Base-by-base conservation (phyloP, 2,797 vertebrate genomes). In the Thripadectes ignobilis region DNA sequence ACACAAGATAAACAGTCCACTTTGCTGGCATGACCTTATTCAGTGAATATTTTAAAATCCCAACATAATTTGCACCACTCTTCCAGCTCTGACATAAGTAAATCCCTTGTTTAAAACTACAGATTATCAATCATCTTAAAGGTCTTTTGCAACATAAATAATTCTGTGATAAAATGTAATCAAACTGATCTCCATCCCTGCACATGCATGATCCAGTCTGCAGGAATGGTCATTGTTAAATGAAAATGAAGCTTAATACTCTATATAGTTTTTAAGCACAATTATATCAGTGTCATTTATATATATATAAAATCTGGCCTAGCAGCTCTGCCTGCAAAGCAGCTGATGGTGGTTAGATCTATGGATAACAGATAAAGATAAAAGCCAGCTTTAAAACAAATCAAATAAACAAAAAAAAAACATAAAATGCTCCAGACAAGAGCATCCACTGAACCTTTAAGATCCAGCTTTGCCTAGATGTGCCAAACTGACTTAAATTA, bases 401-500 rank as follows among this genome's bases (percentile, higher is more conserved):
- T 13, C 6, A 17, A 17, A 14, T 2, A n/a, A n/a, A n/a, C 21
- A 29, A 19, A 41, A n/a, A 46, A 29, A 45, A 23, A 21, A n/a
- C 8, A 79, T 23, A 65, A 85, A 73, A 72, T 54, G 45, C 71
- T 72, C 59, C 57, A 80, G 49, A 67, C 36, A 30, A 69, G 18
- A 52, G 9, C 15, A 1, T 73, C 57, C 76, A 43, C 36, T 30
- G n/a, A 93, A 86, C 75, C 45, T 41, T 39, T 24, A 67, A 59
- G 49, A 88, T 80, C 39, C 51, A 69, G 6, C 34, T 81, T 62
- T 89, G 59, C 72, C 38, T 91, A 69, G 36, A 86, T 80, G 85
- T 66, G 84, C 83, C 85, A 94, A 92, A 75, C 49, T 23, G 65
- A 77, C 74, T 93, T 76, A 92, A 96, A 96, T 41, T 89, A 89